Evolutionary conservation across 2,888 invertebrate species (phyloP), one percentile per base, ranked within the genome.

Genomic region (Oegoconia quadripuncta): DNA sequence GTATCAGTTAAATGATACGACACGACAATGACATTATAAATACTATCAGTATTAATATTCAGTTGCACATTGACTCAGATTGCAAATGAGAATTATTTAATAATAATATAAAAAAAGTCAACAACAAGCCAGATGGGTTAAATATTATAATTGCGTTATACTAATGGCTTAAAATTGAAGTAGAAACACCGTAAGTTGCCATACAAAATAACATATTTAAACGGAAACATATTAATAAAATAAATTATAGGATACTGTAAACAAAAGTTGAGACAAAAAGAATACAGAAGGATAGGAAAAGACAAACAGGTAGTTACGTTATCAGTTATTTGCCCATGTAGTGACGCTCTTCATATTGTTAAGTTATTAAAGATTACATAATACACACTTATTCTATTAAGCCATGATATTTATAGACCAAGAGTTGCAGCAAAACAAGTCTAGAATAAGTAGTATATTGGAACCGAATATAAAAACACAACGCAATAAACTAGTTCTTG

Each of bases 351-450:
- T n/a, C n/a, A 23, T 23, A 12, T 27, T 7, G 4, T 27, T 3
- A 12, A 12, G 13, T 27, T 5, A 27, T 13, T 27, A 27, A 12
- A 2, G n/a, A 27, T 27, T 27, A 27, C 31, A 20, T 6, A 16
- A 34, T 9, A 23, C 12, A 16, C 11, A 37, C 6, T 37, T 35
- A 70, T 77, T 77, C 81, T 74, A 79, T 81, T 81, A 81, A 77
- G 81, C 81, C 81, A 81, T 81, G 81, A 80, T 58, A 44, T 36
- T 42, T 25, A 37, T 39, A 49, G 47, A 40, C 43, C 48, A 41
- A 44, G 51, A 48, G 46, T 42, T 54, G 50, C 39, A 42, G 55
- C 48, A 57, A n/a, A n/a, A 7, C 28, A 28, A 12, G 13, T n/a
- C n/a, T n/a, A n/a, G n/a, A n/a, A n/a, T n/a, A n/a, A n/a, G n/a